Conservation (phyloP, 2,797 vertebrate genomes). For the Loriculus beryllinus region DNA sequence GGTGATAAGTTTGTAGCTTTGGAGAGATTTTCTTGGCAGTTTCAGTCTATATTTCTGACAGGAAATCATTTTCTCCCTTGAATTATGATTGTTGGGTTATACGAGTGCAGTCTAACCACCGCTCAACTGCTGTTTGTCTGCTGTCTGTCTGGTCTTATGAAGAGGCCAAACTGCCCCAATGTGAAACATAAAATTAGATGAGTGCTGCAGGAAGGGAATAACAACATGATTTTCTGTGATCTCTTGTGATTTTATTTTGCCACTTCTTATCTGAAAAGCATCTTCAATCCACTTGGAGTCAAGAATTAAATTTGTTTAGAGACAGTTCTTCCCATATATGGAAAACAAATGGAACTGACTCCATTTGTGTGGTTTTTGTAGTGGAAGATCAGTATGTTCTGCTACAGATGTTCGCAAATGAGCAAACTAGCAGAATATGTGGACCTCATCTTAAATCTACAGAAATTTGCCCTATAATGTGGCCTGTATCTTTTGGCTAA, state of each 20-base stretch:
- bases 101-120: conserved; percentile 44
- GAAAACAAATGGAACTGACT: conserved; percentile 53
- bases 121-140: conserved; percentile 50
- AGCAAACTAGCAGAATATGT: conserved; percentile 24
- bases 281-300: conserved; percentile 48
- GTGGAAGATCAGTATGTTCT: conserved; percentile 42
- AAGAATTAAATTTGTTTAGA: conserved; percentile 61
- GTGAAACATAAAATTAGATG: conserved; percentile 54
- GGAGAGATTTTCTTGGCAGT: conserved; percentile 52
- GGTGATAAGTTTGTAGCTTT: conserved; percentile 60
- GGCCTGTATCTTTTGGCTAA: background rate
- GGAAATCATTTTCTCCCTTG: conserved; percentile 59
- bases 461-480: background rate
- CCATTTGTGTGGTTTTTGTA: background rate
- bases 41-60: conserved; percentile 63
- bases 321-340: conserved; percentile 50
- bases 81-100: conserved; percentile 61
- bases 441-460: background rate
- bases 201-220: conserved; percentile 51
- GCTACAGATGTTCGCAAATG: conserved; percentile 47
- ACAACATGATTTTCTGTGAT: conserved; percentile 60
- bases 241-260: conserved; percentile 49
- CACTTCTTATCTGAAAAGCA: conserved; percentile 64
- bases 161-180: conserved; percentile 53
- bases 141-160: conserved; percentile 36